phyloP scores from a whole-genome alignment of 2,797 vertebrate genomes.

The Triplophysa yarkandensis region DNA sequence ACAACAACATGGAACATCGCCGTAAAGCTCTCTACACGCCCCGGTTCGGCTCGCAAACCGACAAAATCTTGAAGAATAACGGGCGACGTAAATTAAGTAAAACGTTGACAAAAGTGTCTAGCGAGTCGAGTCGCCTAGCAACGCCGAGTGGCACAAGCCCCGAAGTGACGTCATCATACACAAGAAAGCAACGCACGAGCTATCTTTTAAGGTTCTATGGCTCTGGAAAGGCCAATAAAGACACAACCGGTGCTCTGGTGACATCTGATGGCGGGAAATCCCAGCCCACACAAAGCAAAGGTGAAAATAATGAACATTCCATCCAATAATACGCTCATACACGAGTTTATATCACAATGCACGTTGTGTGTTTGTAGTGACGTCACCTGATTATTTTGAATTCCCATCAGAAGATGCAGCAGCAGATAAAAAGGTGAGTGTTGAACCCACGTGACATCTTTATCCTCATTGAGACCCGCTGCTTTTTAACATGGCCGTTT shows the following conservation, averaged over 20 bases:
- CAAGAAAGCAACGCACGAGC: neutral
- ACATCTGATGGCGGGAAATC: constrained; percentile 11
- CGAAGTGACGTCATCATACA: neutral
- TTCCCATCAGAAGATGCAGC: neutral
- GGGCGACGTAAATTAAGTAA: neutral
- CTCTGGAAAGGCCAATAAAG: neutral
- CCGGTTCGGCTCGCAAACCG: constrained; percentile 44
- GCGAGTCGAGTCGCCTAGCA: neutral
- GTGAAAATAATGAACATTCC: neutral
- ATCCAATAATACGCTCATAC: neutral
- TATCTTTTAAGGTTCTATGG: neutral
- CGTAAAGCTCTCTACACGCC: constrained; percentile 7
- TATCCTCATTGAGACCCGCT: neutral
- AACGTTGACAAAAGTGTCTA: neutral
- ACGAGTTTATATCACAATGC: neutral
- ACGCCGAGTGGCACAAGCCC: constrained; percentile 9
- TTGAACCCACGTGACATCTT: neutral
- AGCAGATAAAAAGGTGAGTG: neutral
- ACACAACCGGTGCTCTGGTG: too few relatives aligned
- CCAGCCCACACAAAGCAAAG: neutral
- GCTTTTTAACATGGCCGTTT: constrained; percentile 14
- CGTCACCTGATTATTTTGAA: neutral
- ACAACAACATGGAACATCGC: constrained; percentile 29
- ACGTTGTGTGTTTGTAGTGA: neutral
- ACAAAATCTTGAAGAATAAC: neutral